Conservation (phyloP, 2,113 vertebrate genomes). For the Tachysurus fulvidraco region DNA sequence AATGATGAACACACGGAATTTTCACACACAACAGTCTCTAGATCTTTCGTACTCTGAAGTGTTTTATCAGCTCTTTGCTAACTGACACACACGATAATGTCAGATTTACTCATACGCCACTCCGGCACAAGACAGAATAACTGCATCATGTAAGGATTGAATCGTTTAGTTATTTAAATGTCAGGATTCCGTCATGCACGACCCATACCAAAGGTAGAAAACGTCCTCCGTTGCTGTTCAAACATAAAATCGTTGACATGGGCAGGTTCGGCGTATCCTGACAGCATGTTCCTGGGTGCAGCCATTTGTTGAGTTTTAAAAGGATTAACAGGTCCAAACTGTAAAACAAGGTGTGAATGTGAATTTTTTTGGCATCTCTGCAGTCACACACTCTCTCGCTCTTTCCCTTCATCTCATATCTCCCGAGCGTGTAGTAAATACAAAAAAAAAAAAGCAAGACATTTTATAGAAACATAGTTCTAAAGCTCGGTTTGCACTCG, state of each 20-base stretch:
- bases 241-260: slow-evolving; percentile 99
- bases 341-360: background rate
- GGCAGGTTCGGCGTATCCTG: slow-evolving; percentile 93
- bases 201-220: slow-evolving; percentile 87
- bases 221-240: slow-evolving; percentile 95
- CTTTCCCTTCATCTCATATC: background rate
- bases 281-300: slow-evolving; percentile 96
- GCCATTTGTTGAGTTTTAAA: slow-evolving; percentile 94
- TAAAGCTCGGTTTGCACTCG: background rate
- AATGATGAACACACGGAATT: too few relatives aligned
- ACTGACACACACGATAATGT: background rate
- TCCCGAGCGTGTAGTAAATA: too few relatives aligned
- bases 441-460: too few relatives aligned
- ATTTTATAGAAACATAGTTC: background rate
- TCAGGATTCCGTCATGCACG: background rate
- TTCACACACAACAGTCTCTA: too few relatives aligned
- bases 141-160: background rate
- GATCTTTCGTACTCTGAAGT: too few relatives aligned
- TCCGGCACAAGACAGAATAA: background rate
- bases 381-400: too few relatives aligned
- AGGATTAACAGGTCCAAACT: slow-evolving; percentile 96
- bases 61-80: background rate
- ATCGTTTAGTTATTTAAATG: background rate
- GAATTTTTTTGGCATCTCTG: too few relatives aligned
- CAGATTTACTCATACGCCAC: background rate